Evolutionary conservation across 1,140 invertebrate genomes (phyloP).

Genomic region (Conopomorpha cramerella): DNA sequence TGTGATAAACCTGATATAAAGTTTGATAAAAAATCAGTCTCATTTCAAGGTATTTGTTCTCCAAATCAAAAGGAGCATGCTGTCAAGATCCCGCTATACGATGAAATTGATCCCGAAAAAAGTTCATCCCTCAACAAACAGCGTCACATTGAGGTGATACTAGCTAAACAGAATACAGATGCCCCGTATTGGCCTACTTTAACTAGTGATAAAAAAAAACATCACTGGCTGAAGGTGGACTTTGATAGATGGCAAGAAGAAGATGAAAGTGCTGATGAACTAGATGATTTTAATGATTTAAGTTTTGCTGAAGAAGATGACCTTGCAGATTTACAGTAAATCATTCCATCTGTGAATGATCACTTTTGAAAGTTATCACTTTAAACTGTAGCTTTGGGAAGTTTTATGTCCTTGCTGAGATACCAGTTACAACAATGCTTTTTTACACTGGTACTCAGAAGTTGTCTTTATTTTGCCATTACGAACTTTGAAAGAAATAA

Average conservation of each 20-base stretch:
- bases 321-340: constrained; percentile 36
- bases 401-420: no score
- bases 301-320: constrained; percentile 43
- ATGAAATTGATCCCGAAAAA: constrained; percentile 82
- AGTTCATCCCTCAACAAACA: constrained; percentile 70
- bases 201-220: constrained; percentile 86
- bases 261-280: constrained; percentile 55
- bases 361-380: no score
- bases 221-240: constrained; percentile 96
- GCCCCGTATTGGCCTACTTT: constrained; percentile 87
- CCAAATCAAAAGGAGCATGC: constrained; percentile 85
- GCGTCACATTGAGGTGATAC: constrained; percentile 77
- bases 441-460: no score
- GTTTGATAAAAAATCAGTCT: constrained; percentile 79
- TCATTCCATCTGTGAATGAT: no score
- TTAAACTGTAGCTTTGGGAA: no score
- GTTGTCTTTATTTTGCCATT: no score
- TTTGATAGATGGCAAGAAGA: constrained; percentile 98
- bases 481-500: no score
- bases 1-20: constrained; percentile 79
- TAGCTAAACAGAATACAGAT: constrained; percentile 72
- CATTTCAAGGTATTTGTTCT: constrained; percentile 86
- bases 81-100: constrained; percentile 80
- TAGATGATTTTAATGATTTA: constrained; percentile 26
- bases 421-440: no score